Evolutionary conservation across 2,797 vertebrate species (phyloP).

Genomic region (Malacoraja senta): DNA sequence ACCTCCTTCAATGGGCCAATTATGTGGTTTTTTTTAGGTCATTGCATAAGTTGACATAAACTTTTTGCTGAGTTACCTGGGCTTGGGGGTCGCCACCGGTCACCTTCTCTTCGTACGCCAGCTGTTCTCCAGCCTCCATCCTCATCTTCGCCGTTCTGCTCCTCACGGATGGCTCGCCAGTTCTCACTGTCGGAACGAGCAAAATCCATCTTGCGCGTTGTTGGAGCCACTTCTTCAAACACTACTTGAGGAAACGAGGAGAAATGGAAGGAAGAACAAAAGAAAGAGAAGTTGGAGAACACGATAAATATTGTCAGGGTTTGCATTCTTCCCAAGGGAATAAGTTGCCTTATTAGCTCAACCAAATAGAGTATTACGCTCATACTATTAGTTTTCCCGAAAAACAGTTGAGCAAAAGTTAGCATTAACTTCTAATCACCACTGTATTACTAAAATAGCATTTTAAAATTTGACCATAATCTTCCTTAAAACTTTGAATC

Average conservation of each 20-base stretch:
- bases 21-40: too few relatives aligned
- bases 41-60: not conserved
- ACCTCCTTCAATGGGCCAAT: too few relatives aligned
- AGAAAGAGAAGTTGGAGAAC: not conserved
- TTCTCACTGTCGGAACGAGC: constrained; percentile 87
- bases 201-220: constrained; percentile 70
- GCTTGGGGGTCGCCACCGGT: constrained; percentile 50
- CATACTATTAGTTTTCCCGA: not conserved
- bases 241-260: constrained; percentile 50
- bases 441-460: too few relatives aligned
- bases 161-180: constrained; percentile 81
- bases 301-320: not conserved
- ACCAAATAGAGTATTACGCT: not conserved
- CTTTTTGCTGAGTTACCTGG: constrained; percentile 46
- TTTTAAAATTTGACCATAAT: not conserved
- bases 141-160: constrained; percentile 74
- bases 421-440: not conserved
- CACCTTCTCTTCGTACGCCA: constrained; percentile 62
- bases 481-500: not conserved
- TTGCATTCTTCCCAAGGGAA: not conserved
- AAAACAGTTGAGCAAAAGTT: not conserved
- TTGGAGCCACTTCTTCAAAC: constrained; percentile 66
- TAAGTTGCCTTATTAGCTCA: not conserved
- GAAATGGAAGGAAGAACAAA: not conserved
- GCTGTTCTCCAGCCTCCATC: constrained; percentile 63